Base-by-base conservation (phyloP, 2,888 invertebrate species). In the Eilema caniola region DNA sequence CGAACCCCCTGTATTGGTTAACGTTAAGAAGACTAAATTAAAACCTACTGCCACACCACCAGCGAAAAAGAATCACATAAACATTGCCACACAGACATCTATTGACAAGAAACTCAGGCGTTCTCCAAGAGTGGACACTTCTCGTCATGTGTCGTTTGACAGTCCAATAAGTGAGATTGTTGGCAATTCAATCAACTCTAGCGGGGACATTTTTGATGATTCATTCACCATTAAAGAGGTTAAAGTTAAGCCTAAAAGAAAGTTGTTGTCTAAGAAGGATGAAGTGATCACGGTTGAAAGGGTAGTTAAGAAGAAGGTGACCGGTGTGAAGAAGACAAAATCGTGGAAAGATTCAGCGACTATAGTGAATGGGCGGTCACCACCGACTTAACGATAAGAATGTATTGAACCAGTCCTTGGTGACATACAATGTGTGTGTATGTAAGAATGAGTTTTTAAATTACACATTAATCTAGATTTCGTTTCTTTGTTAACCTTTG, bases 131-230 rank as follows among this genome's bases (percentile, higher is more conserved):
- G 4, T 75, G 0, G 73, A 81, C 10, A 62, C 65, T 2, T 83
- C 90, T 0, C 79, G 92, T 53, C 92, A 92, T 72, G 93, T 95
- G 0, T 91, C 92, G 0, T 94, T 94, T 62, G 91, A 94, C 69
- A 93, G 93, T 62, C 94, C 95, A 0, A 88, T 93, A 28, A 88
- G 88, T 63, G 91, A 90, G 75, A 76, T 93, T 20, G 89, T 94
- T 1, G 90, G 88, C 0, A 89, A 88, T 23, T 88, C 87, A 0
- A 84, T 85, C 0, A 89, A 94, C 71, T 89, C 93, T 0, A 95
- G 95, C 66, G 89, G 86, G 0, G 95, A 95, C 69, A 91, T 95
- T 5, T 95, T 95, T 59, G 95, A 95, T 0, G 95, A 95, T 75
- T 94, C 95, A 0, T 92, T 92, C 56, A 87, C 83, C 3, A 86